Conservation (phyloP, 2,888 invertebrate genomes). For the Lordiphosa fenestrarum region DNA sequence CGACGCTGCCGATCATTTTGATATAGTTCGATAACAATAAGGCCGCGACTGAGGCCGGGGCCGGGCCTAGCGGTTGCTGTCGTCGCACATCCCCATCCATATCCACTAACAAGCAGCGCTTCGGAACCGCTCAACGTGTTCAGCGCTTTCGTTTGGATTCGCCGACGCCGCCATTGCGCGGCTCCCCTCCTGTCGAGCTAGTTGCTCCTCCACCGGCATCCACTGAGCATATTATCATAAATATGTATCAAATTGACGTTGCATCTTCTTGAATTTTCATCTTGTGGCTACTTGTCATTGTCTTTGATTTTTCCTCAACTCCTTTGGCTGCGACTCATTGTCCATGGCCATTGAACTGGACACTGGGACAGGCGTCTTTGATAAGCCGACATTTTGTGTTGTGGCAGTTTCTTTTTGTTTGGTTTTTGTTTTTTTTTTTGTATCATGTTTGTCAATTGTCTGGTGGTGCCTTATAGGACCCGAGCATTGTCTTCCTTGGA, state of each 20-base stretch:
- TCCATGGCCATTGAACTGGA: constrained; percentile 65
- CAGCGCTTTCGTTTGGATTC: constrained; percentile 34
- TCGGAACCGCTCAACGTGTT: constrained; percentile 58
- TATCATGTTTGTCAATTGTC: constrained; percentile 27
- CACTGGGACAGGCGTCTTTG: constrained; percentile 48
- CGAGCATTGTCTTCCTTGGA: constrained; percentile 47
- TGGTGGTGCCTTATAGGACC: constrained; percentile 37
- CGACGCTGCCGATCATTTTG: constrained; percentile 68
- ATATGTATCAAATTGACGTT: constrained; percentile 74
- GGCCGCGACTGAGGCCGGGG: constrained; percentile 33
- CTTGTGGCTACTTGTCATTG: constrained; percentile 73
- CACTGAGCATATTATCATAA: constrained; percentile 64
- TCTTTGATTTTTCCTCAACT: constrained; percentile 71
- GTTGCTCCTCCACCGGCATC: constrained; percentile 9
- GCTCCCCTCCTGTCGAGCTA: constrained; percentile 17
- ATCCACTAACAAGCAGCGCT: constrained; percentile 56
- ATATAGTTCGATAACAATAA: constrained; percentile 76
- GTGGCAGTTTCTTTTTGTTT: constrained; percentile 32
- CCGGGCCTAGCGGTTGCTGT: constrained; percentile 57
- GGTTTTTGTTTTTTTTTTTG: constrained; percentile 4
- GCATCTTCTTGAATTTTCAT: constrained; percentile 73
- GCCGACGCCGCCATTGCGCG: constrained; percentile 30
- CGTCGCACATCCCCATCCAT: constrained; percentile 28
- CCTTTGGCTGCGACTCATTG: constrained; percentile 19
- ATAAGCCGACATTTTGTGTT: constrained; percentile 63